These are phyloP conservation scores for Saccopteryx bilineata DNA, from an alignment of 2,113 vertebrate genomes.

Conservation along the genomic window DNA sequence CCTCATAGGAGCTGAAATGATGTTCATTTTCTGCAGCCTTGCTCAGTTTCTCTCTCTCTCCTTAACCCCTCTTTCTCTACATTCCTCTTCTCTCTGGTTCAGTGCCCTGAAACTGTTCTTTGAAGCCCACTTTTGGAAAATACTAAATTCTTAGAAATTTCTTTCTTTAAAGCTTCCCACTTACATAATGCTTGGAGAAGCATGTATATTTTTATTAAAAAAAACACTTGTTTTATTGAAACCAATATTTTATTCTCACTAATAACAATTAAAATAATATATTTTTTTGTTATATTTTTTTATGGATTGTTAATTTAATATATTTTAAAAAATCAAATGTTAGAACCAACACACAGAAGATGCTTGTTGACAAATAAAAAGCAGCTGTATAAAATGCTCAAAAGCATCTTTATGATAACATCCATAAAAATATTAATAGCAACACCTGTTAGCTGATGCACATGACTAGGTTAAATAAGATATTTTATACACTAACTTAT, in stretches of 20 bases:
- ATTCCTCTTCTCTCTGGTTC: background rate
- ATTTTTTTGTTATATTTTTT: background rate
- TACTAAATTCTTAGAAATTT: background rate
- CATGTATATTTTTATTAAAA: background rate
- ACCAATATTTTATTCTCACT: background rate
- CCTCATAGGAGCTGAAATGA: accelerated
- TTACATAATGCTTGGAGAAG: background rate
- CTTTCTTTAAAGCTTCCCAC: background rate
- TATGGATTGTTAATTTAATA: background rate
- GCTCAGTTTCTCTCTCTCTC: background rate
- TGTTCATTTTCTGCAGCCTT: background rate
- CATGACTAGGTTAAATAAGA: background rate
- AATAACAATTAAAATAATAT: background rate
- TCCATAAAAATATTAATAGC: background rate
- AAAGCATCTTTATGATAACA: background rate
- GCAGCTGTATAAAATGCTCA: background rate
- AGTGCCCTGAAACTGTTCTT: background rate
- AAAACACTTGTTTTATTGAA: background rate
- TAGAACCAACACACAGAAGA: background rate
- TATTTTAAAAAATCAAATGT: background rate
- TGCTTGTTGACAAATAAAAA: background rate
- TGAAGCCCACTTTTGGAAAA: background rate
- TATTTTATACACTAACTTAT: background rate
- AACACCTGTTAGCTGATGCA: background rate
- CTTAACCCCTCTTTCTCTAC: background rate